Evolutionary conservation across 2,888 invertebrate species (phyloP).

Genomic region (Catocala sponsa): DNA sequence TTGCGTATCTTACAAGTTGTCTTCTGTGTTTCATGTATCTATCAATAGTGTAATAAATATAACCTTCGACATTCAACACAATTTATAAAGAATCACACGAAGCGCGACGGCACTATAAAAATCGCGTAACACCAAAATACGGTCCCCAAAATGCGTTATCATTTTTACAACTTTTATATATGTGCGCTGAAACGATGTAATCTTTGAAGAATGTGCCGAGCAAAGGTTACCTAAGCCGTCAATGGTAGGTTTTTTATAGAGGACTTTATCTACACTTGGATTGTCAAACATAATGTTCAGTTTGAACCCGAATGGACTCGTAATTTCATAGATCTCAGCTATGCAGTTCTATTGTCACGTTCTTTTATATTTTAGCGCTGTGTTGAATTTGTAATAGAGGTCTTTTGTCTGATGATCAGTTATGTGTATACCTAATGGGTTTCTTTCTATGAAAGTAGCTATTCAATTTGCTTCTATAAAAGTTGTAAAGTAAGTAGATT

Average conservation of each 20-base stretch:
- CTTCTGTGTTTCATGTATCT: no score
- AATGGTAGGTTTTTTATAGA: slow-evolving; percentile 48
- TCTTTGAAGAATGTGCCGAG: slow-evolving; percentile 59
- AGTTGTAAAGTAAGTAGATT: no score
- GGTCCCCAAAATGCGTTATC: slow-evolving; percentile 51
- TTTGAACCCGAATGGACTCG: slow-evolving; percentile 30
- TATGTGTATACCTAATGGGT: no score
- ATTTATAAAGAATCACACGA: no score
- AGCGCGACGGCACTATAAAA: neutral
- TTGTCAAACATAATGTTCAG: slow-evolving; percentile 51
- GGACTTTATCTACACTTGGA: slow-evolving; percentile 43
- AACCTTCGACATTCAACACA: no score
- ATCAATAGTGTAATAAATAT: no score
- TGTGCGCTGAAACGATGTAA: slow-evolving; percentile 60
- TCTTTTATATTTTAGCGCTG: neutral
- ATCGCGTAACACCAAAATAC: slow-evolving; percentile 44
- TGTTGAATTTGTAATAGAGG: neutral
- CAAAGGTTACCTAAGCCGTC: slow-evolving; percentile 46
- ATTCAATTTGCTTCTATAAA: no score
- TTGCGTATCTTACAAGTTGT: no score
- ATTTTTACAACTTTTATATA: slow-evolving; percentile 61
- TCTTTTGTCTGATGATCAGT: neutral
- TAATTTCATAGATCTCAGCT: slow-evolving; percentile 34
- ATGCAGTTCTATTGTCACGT: slow-evolving; percentile 4
- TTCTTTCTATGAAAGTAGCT: no score